These are phyloP conservation scores for Ceyx margarethae DNA, from an alignment of 2,113 vertebrate species.

Conservation along the genomic window DNA sequence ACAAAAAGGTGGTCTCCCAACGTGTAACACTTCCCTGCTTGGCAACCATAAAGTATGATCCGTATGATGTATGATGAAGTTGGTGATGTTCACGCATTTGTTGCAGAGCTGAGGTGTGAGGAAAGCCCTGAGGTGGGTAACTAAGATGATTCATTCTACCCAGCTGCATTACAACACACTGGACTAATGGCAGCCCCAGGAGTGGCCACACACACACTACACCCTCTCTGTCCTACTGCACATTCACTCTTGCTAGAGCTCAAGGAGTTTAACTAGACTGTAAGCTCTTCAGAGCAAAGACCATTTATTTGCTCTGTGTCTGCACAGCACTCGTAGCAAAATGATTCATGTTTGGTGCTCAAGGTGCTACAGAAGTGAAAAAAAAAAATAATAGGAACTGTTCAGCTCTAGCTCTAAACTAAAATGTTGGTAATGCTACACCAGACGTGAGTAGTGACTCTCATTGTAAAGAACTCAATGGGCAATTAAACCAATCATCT, in stretches of 20 bases:
- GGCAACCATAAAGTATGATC: not conserved
- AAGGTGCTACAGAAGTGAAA: not conserved
- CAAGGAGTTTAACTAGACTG: not conserved
- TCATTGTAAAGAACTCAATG: constrained; percentile 37
- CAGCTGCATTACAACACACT: not conserved
- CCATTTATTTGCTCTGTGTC: not conserved
- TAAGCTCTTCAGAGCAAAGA: not conserved
- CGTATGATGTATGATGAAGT: not conserved
- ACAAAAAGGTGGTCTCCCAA: not conserved
- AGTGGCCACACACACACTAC: not conserved
- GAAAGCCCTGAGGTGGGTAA: not conserved
- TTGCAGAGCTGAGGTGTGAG: not conserved
- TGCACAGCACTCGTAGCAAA: not conserved
- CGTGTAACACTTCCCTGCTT: not conserved
- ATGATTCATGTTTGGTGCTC: not conserved
- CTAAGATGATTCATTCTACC: not conserved
- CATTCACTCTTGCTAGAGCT: not conserved
- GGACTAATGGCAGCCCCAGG: not conserved
- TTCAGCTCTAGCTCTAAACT: not conserved
- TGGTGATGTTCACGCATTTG: not conserved
- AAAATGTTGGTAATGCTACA: not conserved
- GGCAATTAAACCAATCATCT: constrained; percentile 54
- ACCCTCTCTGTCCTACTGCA: not conserved
- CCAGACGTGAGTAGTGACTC: constrained; percentile 19
- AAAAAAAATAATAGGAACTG: not conserved